Conservation (phyloP, 2,113 vertebrate species). For the Megalops atlanticus region DNA sequence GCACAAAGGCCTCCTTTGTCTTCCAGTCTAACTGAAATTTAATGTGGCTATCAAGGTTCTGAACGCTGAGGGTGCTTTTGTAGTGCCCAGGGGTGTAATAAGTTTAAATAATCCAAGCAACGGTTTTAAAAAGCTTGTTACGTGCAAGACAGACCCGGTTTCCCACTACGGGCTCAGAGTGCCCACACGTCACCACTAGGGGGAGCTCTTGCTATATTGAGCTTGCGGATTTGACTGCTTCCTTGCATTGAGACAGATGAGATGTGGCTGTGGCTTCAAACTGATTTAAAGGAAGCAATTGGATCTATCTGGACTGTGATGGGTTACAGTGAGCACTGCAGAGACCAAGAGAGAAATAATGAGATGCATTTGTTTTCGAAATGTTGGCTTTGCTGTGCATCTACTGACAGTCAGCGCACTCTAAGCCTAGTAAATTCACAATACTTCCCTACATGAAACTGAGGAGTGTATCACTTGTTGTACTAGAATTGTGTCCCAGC, state of each 20-base stretch:
- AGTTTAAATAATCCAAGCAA: background rate
- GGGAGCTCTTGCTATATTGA: conserved; percentile 68
- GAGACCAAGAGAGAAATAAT: conserved; percentile 68
- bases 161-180: background rate
- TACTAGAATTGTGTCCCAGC: conserved; percentile 59
- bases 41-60: background rate
- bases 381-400: conserved; percentile 67
- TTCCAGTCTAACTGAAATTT: background rate
- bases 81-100: background rate
- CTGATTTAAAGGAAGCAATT: conserved; percentile 77
- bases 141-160: background rate
- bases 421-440: conserved; percentile 56
- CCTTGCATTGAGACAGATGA: conserved; percentile 69
- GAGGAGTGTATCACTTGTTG: conserved; percentile 67
- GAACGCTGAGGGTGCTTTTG: background rate
- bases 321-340: conserved; percentile 71
- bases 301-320: conserved; percentile 74
- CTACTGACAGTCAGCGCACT: conserved; percentile 66
- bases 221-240: conserved; percentile 37
- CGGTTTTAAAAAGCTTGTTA: background rate
- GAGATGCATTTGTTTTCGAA: conserved; percentile 74
- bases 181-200: conserved; percentile 60
- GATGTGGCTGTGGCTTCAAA: conserved; percentile 71
- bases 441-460: conserved; percentile 43
- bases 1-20: background rate